Percentiles rank a stretch among this genome's conserved stretches.
Conservation (phyloP, 2,797 vertebrate genomes). For the Thripadectes ignobilis region DNA sequence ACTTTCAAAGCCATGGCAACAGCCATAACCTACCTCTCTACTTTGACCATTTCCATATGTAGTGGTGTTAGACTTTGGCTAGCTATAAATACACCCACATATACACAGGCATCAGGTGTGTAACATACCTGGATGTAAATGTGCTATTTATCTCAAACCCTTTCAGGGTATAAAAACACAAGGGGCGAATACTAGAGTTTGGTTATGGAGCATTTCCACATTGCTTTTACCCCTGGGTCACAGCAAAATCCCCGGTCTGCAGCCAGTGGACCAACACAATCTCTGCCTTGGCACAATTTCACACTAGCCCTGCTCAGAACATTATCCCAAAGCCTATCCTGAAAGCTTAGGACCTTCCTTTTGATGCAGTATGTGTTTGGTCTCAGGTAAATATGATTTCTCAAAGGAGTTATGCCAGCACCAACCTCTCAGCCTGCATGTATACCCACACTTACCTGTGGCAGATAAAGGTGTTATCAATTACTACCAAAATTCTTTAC, state of each 20-base stretch:
- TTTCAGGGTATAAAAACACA: not conserved
- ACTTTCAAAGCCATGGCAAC: not conserved
- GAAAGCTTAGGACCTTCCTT: not conserved
- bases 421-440: not conserved
- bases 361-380: not conserved
- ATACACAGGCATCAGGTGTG: not conserved
- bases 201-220: not conserved
- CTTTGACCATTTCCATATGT: not conserved
- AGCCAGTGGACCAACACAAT: not conserved
- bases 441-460: not conserved
- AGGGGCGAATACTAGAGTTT: not conserved
- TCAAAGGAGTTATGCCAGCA: not conserved
- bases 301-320: rapidly evolving
- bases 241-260: not conserved
- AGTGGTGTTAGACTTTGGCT: not conserved
- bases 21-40: not conserved
- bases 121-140: not conserved
- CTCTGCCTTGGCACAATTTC: not conserved
- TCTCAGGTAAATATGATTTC: not conserved
- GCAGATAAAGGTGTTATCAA: not conserved
- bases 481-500: not conserved
- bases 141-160: not conserved
- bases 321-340: not conserved
- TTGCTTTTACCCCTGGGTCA: not conserved
- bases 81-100: not conserved